A percentile compares a stretch with the other conserved stretches of the same genome.
Evolutionary conservation across 2,113 vertebrate species (phyloP).

Genomic region (Eupsittula cactorum): DNA sequence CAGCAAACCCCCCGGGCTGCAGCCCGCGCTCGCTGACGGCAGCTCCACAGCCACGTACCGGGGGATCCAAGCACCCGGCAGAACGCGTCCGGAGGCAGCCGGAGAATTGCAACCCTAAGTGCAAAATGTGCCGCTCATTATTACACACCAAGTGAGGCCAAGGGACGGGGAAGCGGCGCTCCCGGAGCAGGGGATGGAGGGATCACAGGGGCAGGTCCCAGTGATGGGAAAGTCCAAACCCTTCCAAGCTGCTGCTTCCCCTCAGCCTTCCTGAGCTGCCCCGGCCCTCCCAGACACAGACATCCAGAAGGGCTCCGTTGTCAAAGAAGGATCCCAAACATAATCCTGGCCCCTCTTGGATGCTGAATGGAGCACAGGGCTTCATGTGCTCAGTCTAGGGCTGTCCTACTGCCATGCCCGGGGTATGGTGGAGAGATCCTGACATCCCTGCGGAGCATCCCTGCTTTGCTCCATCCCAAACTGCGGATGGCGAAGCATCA

Average conservation of each 20-base stretch:
- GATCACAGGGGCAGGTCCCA: neutral
- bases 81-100: slow-evolving; percentile 27
- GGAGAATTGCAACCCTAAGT: slow-evolving; percentile 54
- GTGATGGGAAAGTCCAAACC: neutral
- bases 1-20: neutral
- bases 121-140: slow-evolving; percentile 46
- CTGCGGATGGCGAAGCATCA: neutral
- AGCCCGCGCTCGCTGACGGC: neutral
- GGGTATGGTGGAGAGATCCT: neutral
- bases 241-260: neutral
- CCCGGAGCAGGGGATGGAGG: neutral
- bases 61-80: slow-evolving; percentile 43
- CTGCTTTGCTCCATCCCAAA: neutral
- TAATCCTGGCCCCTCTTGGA: neutral
- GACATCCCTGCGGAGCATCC: neutral
- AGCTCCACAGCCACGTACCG: neutral
- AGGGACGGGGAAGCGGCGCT: neutral
- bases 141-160: slow-evolving; percentile 34
- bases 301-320: neutral
- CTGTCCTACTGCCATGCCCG: neutral
- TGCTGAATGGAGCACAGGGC: neutral
- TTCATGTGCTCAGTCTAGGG: neutral
- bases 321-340: neutral
- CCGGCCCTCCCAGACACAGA: neutral
- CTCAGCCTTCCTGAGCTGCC: neutral